These are phyloP conservation scores for Drosophila bocqueti DNA, from an alignment of 1,140 invertebrate genomes.

Conservation along the genomic window DNA sequence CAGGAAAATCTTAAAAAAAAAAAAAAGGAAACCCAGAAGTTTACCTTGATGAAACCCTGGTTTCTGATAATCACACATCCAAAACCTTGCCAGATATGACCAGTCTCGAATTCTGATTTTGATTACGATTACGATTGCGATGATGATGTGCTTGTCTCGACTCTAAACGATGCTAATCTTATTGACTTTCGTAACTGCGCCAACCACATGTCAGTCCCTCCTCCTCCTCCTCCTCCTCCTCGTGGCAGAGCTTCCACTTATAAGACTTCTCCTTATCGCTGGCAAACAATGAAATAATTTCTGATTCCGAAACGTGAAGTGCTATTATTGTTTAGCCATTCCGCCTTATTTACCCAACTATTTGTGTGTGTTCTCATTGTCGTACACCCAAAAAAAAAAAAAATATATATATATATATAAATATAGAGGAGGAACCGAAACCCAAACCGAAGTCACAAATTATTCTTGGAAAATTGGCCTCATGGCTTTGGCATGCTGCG, in stretches of 20 bases:
- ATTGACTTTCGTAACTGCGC: conserved; percentile 39
- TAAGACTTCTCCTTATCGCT: conserved; percentile 28
- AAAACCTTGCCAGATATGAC: conserved; percentile 1
- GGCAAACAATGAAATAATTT: conserved; percentile 41
- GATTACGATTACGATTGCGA: conserved; percentile 3
- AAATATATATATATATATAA: no score
- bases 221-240: no score
- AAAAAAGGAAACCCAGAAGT: not conserved
- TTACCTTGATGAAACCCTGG: not conserved
- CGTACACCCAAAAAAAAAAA: not conserved
- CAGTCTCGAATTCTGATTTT: conserved; percentile 3
- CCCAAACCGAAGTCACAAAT: conserved; percentile 56
- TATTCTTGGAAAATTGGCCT: conserved; percentile 73
- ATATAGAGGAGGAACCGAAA: not conserved
- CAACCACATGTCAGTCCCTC: conserved; percentile 22
- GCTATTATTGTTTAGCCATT: conserved; percentile 40
- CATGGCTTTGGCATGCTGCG: conserved; percentile 73
- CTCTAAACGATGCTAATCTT: conserved; percentile 36
- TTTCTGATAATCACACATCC: not conserved
- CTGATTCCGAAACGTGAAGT: conserved; percentile 42
- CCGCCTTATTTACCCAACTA: conserved; percentile 30
- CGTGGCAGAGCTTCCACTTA: conserved; percentile 19
- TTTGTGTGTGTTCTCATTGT: conserved; percentile 16
- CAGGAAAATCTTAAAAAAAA: not conserved
- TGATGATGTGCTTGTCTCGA: not conserved